Evolutionary conservation across 2,797 vertebrate species (phyloP).

Genomic region (Dipus sagitta): DNA sequence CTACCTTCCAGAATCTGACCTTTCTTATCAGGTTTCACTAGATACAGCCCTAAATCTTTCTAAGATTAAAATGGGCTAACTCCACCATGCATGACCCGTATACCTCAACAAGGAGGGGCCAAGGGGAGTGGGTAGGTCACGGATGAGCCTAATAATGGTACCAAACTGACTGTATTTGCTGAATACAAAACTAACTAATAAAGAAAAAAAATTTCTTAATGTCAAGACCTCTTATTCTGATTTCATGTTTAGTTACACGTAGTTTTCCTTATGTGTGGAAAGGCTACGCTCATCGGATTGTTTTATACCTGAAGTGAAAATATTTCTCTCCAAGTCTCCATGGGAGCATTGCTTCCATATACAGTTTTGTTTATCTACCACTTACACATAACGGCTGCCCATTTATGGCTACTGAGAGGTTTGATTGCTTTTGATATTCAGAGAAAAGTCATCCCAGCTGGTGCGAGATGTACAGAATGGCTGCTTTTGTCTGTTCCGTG

Average conservation of each 20-base stretch:
- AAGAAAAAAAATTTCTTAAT: conserved; percentile 3
- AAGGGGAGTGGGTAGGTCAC: no score
- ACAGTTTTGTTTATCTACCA: conserved; percentile 49
- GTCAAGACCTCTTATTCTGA: background rate
- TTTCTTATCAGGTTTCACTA: conserved; percentile 13
- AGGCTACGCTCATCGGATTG: conserved; percentile 32
- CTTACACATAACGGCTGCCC: conserved; percentile 51
- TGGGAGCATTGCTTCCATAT: background rate
- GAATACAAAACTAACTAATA: no score
- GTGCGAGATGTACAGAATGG: background rate
- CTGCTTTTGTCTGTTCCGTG: conserved; percentile 14
- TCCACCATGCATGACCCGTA: no score
- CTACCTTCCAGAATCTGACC: background rate
- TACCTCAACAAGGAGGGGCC: no score
- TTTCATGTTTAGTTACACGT: background rate
- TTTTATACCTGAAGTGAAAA: conserved; percentile 47
- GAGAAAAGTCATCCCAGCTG: conserved; percentile 56
- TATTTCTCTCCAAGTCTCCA: conserved; percentile 33
- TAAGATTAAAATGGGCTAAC: no score
- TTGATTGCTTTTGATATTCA: conserved; percentile 63
- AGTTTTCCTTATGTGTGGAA: conserved; percentile 16
- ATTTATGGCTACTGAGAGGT: conserved; percentile 49
- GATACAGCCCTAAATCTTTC: background rate
- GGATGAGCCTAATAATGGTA: no score
- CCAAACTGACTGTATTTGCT: no score